phyloP scores from a whole-genome alignment of 2,113 vertebrate genomes.

The Octodon degus region DNA sequence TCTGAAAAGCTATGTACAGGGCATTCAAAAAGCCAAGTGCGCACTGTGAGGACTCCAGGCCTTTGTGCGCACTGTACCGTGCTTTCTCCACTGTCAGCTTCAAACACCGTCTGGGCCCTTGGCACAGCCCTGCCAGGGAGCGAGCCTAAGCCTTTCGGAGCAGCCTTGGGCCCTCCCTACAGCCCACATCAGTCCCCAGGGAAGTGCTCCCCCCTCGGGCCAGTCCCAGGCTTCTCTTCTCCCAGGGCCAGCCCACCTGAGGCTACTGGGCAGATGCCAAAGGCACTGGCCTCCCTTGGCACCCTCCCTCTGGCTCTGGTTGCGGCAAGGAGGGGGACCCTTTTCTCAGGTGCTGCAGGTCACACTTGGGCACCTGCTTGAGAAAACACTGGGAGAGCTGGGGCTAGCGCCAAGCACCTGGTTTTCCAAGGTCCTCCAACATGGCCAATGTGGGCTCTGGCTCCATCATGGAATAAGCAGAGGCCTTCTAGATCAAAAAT shows the following conservation, averaged over 20 bases:
- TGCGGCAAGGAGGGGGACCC: background rate
- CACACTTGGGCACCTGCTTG: background rate
- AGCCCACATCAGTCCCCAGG: background rate
- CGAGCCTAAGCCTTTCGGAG: background rate
- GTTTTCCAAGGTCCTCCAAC: background rate
- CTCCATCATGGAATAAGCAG: background rate
- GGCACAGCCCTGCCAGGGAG: background rate
- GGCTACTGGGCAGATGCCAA: background rate
- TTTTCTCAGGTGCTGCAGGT: background rate
- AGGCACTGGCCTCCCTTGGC: background rate
- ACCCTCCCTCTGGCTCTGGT: background rate
- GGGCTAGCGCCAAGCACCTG: background rate
- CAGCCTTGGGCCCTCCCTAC: background rate
- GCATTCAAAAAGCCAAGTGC: conserved; percentile 66
- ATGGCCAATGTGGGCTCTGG: background rate
- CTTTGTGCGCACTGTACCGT: background rate
- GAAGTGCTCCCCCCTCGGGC: background rate
- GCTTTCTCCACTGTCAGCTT: background rate
- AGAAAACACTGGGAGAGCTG: background rate
- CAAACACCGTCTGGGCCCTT: background rate
- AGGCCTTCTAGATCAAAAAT: background rate
- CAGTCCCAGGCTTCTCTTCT: background rate
- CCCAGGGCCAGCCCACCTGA: background rate
- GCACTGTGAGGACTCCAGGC: conserved; percentile 41
- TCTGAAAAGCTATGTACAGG: conserved; percentile 73